These are phyloP conservation scores for Dugesia japonica DNA, from an alignment of 2,888 invertebrate species.

Conservation along the genomic window DNA sequence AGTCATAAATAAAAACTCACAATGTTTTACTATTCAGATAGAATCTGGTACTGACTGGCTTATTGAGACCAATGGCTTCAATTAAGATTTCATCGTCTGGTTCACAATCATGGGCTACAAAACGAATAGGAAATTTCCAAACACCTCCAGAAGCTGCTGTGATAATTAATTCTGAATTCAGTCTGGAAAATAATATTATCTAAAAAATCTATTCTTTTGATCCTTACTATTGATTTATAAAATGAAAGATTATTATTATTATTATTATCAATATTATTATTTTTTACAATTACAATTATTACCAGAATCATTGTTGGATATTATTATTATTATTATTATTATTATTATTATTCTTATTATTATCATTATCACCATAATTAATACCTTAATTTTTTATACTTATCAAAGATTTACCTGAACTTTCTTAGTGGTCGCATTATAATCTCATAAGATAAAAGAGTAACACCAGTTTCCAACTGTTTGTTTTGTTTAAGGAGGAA, in stretches of 20 bases:
- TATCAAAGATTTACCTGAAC: too few relatives aligned
- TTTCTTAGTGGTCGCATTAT: background rate
- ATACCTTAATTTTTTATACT: too few relatives aligned
- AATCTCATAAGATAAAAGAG: background rate
- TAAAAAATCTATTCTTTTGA: too few relatives aligned
- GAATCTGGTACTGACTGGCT: constrained; percentile 42
- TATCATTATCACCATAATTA: too few relatives aligned
- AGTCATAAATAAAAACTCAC: background rate
- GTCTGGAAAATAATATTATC: too few relatives aligned
- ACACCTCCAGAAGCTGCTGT: constrained; percentile 43
- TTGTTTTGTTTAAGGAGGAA: background rate
- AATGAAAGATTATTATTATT: too few relatives aligned
- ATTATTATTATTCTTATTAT: too few relatives aligned
- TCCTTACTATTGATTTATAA: too few relatives aligned
- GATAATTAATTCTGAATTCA: constrained; percentile 41
- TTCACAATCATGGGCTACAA: constrained; percentile 43
- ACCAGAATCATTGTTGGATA: too few relatives aligned
- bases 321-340: too few relatives aligned
- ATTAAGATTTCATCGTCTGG: constrained; percentile 45
- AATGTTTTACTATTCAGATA: constrained; percentile 39
- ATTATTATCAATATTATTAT: too few relatives aligned
- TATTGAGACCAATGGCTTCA: constrained; percentile 43
- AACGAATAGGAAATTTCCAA: constrained; percentile 46
- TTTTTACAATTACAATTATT: too few relatives aligned
- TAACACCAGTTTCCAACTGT: background rate